These are phyloP conservation scores for Hippopotamyrus pictus DNA, from an alignment of 2,797 vertebrate genomes.

Conservation along the genomic window DNA sequence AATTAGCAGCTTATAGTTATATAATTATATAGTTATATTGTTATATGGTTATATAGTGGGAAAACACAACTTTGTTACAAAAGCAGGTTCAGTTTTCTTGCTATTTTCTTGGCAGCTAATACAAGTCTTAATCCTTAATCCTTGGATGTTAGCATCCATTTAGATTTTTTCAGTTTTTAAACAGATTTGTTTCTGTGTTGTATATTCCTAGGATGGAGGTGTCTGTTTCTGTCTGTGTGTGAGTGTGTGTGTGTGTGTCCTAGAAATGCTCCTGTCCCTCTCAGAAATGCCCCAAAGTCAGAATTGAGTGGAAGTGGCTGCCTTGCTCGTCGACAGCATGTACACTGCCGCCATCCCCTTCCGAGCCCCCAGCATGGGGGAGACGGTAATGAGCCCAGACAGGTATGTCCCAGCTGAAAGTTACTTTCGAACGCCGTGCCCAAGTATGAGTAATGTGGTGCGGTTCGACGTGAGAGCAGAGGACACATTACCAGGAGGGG, in stretches of 20 bases:
- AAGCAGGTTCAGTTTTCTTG: background rate
- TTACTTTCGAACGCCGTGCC: conserved; percentile 40
- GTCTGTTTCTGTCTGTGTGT: background rate
- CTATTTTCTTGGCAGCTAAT: background rate
- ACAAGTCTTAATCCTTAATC: background rate
- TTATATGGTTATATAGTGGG: background rate
- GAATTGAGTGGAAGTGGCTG: background rate
- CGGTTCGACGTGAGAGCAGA: conserved; percentile 49
- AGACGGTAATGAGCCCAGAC: conserved; percentile 13
- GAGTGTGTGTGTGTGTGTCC: background rate
- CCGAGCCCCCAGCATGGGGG: background rate
- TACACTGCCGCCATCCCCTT: background rate
- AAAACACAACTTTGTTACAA: background rate
- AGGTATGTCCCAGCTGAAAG: conserved; percentile 40
- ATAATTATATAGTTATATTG: background rate
- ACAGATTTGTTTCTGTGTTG: background rate
- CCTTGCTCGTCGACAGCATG: background rate
- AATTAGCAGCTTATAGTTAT: background rate
- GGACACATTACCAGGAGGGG: conserved; percentile 43
- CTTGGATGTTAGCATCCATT: background rate
- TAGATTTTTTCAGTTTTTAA: background rate
- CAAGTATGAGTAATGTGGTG: conserved; percentile 41
- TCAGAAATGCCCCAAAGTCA: background rate
- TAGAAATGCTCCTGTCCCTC: background rate
- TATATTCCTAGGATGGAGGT: background rate